These are phyloP conservation scores for Listrodromus nycthemerus DNA, from an alignment of 2,888 invertebrate genomes.

Conservation along the genomic window DNA sequence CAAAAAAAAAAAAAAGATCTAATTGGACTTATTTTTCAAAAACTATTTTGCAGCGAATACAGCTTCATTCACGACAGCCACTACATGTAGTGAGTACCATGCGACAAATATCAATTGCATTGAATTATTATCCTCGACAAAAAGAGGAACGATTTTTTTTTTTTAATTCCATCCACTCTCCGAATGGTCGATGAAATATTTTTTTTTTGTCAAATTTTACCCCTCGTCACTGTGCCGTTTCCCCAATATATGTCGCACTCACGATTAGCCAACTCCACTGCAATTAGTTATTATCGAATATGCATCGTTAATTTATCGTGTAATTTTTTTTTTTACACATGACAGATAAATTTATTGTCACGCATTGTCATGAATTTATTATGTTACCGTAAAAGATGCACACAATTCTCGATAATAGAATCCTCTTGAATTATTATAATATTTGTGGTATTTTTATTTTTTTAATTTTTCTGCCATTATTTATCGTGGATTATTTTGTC, in stretches of 20 bases:
- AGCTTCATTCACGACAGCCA: constrained; percentile 84
- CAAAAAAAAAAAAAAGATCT: constrained; percentile 7
- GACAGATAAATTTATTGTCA: no score
- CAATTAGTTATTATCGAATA: not conserved
- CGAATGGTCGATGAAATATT: not conserved
- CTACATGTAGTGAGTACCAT: constrained; percentile 84
- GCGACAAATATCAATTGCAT: constrained; percentile 66
- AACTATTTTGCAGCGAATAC: constrained; percentile 81
- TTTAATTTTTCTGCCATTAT: no score
- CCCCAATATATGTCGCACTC: not conserved
- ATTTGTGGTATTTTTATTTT: no score
- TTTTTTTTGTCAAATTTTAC: not conserved
- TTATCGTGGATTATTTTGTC: constrained; percentile 16
- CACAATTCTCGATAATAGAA: no score
- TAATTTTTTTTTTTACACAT: not conserved
- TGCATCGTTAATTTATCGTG: not conserved
- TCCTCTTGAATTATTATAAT: not conserved
- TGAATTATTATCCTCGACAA: constrained; percentile 54
- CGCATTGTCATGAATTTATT: no score
- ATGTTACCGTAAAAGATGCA: no score
- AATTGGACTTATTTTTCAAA: constrained; percentile 43
- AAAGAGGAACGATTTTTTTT: not conserved
- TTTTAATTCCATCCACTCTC: not conserved
- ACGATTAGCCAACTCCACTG: not conserved
- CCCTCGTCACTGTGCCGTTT: not conserved